Conservation (phyloP, 1,140 invertebrate species). For the Orius laevigatus region DNA sequence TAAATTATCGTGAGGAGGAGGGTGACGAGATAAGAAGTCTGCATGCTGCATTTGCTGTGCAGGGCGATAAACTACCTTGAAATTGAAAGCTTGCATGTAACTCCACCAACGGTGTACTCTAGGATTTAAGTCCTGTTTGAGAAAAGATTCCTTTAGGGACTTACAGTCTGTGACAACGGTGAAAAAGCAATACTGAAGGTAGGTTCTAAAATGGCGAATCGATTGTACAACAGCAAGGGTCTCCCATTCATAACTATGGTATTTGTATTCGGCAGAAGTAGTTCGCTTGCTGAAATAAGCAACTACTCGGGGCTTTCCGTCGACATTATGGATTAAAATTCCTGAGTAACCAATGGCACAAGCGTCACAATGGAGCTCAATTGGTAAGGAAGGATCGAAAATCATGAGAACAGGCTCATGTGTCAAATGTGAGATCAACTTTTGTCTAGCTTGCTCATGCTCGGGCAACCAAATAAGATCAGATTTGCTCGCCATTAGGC, state of each 20-base stretch:
- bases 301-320: constrained; percentile 19
- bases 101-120: constrained; percentile 26
- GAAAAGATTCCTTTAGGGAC: constrained; percentile 22
- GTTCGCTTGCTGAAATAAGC: constrained; percentile 24
- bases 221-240: constrained; percentile 24
- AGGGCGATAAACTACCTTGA: constrained; percentile 23
- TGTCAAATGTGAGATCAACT: constrained; percentile 11
- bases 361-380: constrained; percentile 23
- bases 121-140: constrained; percentile 22
- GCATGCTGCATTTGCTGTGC: constrained; percentile 27
- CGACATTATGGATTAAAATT: constrained; percentile 12
- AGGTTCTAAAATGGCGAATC: constrained; percentile 25
- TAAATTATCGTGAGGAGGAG: constrained; percentile 21
- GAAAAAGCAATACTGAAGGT: constrained; percentile 25
- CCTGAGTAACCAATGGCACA: constrained; percentile 18
- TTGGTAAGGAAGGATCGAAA: constrained; percentile 22
- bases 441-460: neutral
- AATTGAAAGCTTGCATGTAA: constrained; percentile 25
- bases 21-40: constrained; percentile 28
- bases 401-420: constrained; percentile 24
- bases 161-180: constrained; percentile 26
- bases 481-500: constrained; percentile 1
- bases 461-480: constrained; percentile 3
- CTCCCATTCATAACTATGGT: constrained; percentile 28
- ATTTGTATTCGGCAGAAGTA: constrained; percentile 20